A percentile compares a stretch with the other conserved stretches of the same genome.
Conservation (phyloP, 2,797 vertebrate species). For the Masticophis lateralis region DNA sequence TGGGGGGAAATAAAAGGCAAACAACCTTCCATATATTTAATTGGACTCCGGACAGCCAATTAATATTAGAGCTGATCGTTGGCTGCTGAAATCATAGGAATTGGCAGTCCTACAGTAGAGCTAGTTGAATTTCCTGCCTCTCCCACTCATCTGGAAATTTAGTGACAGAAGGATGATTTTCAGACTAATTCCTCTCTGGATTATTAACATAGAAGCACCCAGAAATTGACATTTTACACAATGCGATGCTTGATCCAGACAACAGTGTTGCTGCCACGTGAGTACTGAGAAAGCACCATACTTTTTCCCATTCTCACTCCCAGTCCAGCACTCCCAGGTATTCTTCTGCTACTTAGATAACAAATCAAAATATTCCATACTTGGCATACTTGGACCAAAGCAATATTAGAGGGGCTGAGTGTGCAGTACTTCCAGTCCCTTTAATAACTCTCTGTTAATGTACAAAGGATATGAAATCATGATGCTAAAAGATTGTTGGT, state of each 20-base stretch:
- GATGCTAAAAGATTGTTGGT: constrained; percentile 12
- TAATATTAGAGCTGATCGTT: constrained; percentile 37
- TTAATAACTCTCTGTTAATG: neutral
- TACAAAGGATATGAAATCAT: constrained; percentile 11
- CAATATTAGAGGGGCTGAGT: neutral
- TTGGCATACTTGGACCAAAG: constrained; percentile 13
- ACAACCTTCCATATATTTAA: constrained; percentile 30
- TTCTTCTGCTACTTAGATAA: constrained; percentile 27
- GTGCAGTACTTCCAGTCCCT: neutral
- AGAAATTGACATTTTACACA: constrained; percentile 64
- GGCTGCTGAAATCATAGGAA: constrained; percentile 41
- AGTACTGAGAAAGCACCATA: neutral
- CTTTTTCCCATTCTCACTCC: neutral
- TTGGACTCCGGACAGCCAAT: constrained; percentile 39
- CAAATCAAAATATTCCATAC: constrained; percentile 32
- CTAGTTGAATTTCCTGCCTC: constrained; percentile 31
- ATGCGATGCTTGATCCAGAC: constrained; percentile 56
- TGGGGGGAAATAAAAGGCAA: neutral
- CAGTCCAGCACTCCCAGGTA: neutral
- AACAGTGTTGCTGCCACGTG: constrained; percentile 34
- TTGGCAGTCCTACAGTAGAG: constrained; percentile 49
- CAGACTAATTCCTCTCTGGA: constrained; percentile 56
- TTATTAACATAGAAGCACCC: constrained; percentile 54
- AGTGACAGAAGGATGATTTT: constrained; percentile 66
- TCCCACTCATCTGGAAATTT: constrained; percentile 56